Evolutionary conservation across 2,888 invertebrate genomes (phyloP).

Genomic region (Latrodectus elegans): DNA sequence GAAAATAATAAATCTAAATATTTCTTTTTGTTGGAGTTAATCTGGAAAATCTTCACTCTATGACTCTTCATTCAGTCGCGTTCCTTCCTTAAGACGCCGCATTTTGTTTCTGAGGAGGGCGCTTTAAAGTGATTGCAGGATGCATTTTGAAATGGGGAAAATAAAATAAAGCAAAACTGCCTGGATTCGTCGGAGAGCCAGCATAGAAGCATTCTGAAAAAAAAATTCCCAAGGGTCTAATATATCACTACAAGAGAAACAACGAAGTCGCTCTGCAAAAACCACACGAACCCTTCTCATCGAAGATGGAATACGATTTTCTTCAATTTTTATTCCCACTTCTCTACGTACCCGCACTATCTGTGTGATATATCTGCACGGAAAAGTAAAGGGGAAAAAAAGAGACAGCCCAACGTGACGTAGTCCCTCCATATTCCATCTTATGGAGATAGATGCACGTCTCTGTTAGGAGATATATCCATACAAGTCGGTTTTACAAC

Average conservation of each 20-base stretch:
- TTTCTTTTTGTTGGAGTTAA: neutral
- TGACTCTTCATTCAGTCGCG: neutral
- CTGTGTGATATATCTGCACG: neutral
- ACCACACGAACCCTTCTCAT: constrained; percentile 10
- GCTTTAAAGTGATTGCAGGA: neutral
- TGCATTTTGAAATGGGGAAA: neutral
- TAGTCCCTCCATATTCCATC: constrained; percentile 1
- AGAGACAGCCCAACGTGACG: constrained; percentile 1
- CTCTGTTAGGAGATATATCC: neutral
- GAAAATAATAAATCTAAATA: no score
- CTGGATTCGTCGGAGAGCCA: neutral
- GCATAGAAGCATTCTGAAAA: neutral
- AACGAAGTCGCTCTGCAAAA: constrained; percentile 7
- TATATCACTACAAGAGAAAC: constrained; percentile 8
- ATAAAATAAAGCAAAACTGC: neutral
- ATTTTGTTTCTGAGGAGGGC: neutral
- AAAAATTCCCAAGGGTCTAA: constrained; percentile 15
- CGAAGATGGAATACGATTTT: constrained; percentile 21
- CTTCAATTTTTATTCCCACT: constrained; percentile 11
- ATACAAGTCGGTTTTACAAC: constrained; percentile 15
- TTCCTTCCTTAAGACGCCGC: neutral
- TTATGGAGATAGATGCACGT: constrained; percentile 29
- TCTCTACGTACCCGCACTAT: neutral
- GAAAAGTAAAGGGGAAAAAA: neutral
- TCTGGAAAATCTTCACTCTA: neutral